Base-by-base conservation (phyloP, 2,888 invertebrate species). In the Idaea straminata region DNA sequence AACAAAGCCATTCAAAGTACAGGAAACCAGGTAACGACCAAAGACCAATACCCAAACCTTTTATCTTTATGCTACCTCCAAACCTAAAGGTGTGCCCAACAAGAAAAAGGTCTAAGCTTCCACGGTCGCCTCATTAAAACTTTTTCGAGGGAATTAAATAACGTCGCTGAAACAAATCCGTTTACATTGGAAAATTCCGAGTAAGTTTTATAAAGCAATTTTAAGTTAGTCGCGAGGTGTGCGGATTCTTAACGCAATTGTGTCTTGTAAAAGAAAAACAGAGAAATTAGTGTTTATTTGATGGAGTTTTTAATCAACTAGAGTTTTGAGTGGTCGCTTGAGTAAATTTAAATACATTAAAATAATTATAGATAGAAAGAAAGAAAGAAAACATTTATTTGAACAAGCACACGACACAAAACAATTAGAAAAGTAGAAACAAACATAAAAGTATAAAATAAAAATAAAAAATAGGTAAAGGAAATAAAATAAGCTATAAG, bases 61-160 rank as follows among this genome's bases (percentile, higher is more conserved):
- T 10, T 59, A 16, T 16, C 59, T 16, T 59, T 15, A 15, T 25
- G 10, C 59, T 16, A 59, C 25, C 59, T 59, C 59, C 25, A 16
- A 13, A 25, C 16, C 25, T 34, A 13, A 34, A 59, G 71, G 69
- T 73, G 72, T 68, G 69, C 65, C 68, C 69, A 61, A 66, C 66
- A 70, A 73, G 71, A 70, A 74, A 71, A 73, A 71, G 66, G 67
- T 64, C 65, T 13, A 38, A 71, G 70, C 67, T 68, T 75, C 64
- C 70, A 64, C 71, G 74, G 69, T 68, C 72, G 71, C 74, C 82
- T 85, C 84, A 84, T 85, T 85, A 85, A 85, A 85, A 85, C 79
- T 85, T 85, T 80, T 76, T 74, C 70, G 67, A 75, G 77, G 62
- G 79, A 83, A 84, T 85, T 83, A 84, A 84, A 83, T 84, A 82